Conservation (phyloP, 23 tunicate species). For the Oikopleura vanhoeffeni region DNA sequence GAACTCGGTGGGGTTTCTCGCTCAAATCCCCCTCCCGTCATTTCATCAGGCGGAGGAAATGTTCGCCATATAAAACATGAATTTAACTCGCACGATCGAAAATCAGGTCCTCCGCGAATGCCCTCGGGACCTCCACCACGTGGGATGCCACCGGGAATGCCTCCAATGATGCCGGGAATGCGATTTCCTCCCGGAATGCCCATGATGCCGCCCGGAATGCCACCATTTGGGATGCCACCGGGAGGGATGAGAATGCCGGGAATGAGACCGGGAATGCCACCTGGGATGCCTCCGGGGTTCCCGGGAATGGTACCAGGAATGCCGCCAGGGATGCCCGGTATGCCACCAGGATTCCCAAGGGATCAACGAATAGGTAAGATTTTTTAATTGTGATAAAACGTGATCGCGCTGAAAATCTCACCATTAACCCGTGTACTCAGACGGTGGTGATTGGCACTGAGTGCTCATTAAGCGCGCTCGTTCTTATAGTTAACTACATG, state of each 20-base stretch:
- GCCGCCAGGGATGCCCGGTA: too few relatives aligned
- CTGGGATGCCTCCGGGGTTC: constrained; percentile 9
- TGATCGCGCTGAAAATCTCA: too few relatives aligned
- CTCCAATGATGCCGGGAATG: not conserved
- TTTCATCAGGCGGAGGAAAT: not conserved
- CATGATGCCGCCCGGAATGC: constrained; percentile 13
- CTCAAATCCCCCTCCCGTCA: constrained; percentile 10
- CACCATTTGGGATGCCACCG: constrained; percentile 11
- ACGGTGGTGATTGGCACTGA: too few relatives aligned
- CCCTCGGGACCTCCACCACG: not conserved
- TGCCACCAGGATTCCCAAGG: too few relatives aligned
- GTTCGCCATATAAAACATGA: too few relatives aligned
- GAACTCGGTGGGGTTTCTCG: too few relatives aligned
- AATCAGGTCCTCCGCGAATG: not conserved
- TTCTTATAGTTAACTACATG: too few relatives aligned
- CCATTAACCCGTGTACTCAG: too few relatives aligned
- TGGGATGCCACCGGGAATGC: not conserved
- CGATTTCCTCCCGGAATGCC: not conserved
- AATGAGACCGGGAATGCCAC: constrained; percentile 14
- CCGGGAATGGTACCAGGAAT: constrained; percentile 8
- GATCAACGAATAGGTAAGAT: constrained; percentile 36
- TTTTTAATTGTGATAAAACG: constrained; percentile 65
- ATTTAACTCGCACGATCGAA: too few relatives aligned
- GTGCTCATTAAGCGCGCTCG: too few relatives aligned
- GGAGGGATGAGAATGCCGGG: too few relatives aligned